Base-by-base conservation (phyloP, 2,113 vertebrate species). In the Acanthisitta chloris region DNA sequence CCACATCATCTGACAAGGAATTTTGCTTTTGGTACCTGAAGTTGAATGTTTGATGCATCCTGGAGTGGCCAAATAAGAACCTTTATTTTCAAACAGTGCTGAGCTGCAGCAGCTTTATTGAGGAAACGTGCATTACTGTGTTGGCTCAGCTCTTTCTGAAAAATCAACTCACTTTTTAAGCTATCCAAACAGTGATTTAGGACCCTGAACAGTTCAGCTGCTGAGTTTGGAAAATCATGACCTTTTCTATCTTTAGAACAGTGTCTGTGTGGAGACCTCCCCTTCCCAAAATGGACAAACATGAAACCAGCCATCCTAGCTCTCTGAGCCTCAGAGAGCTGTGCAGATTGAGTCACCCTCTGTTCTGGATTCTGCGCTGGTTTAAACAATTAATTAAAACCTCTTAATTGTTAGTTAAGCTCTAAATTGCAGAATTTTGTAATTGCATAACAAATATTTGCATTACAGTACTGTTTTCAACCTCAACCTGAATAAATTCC, bases 161-260 rank as follows among this genome's bases (percentile, higher is more conserved):
- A 92, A 90, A 81, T 81, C 64, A 90, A 66, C 67, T 59, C 55
- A 51, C 46, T 90, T 94, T 78, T 83, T 74, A 81, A 94, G 21
- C 76, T 81, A 58, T 73, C 54, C 73, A 58, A 64, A 82, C n/a
- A 90, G 59, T 86, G 88, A 86, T 94, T 95, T 97, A 94, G 79
- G 80, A 93, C 91, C 88, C 91, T 93, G 86, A 88, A 84, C 76
- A 64, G 83, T 93, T 83, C 82, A 88, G 59, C 86, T 83, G 91
- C 92, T 71, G 92, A 88, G 80, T 80, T 86, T 93, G 94, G 96
- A 97, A 94, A 97, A 93, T 84, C 51, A 12, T 96, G 96, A 97
- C 96, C 96, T 97, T 92, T 96, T 93, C 95, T 95, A 96, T 96
- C 71, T 97, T 94, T 94, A 92, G 95, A 93, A 82, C 76, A 62